Base-by-base conservation (phyloP, 2,888 invertebrate genomes). In the Drosophila tripunctata region DNA sequence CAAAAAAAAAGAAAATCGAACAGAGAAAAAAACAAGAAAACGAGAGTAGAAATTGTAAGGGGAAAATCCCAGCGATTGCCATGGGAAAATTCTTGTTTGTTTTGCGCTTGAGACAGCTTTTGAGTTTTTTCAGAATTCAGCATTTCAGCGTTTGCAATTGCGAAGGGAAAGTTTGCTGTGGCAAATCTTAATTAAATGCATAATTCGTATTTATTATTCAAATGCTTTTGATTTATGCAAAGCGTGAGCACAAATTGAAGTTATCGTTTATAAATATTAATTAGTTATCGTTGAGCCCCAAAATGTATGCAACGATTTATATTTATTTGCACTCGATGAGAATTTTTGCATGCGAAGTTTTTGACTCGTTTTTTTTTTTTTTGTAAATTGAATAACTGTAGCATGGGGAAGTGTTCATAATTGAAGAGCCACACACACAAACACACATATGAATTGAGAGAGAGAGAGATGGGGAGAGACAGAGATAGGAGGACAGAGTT, bases 161-260 rank as follows among this genome's bases (percentile, higher is more conserved):
- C 21, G 6, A 27, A 10, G 27, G 27, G 19, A n/a, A 12, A 10
- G 19, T 7, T 17, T 50, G 68, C 50, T 60, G 75, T 67, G 70
- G 67, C 65, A 79, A 88, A 83, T 86, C 88, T 80, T 88, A 88
- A 83, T 83, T 83, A 83, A 83, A 83, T 83, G 80, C 87, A 83
- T 83, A 86, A 88, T 86, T 88, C 87, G 75, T 62, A 83, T 88
- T 79, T 86, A 86, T 83, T 88, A 83, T 88, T 88, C 88, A 83
- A 86, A 79, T 86, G 67, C 45, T 67, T 69, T 65, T 72, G 83
- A 86, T 86, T 83, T 86, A 88, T 83, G 83, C 87, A 77, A 86
- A 88, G 67, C 84, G 60, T 38, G 43, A 30, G 38, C 51, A 3
- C 8, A 35, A n/a, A 36, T 15, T 24, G 10, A 35, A 36, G 35